A percentile compares a stretch with the other conserved stretches of the same genome.
Evolutionary conservation across 1,140 invertebrate species (phyloP).

Genomic region (Himalopsyche phryganea): DNA sequence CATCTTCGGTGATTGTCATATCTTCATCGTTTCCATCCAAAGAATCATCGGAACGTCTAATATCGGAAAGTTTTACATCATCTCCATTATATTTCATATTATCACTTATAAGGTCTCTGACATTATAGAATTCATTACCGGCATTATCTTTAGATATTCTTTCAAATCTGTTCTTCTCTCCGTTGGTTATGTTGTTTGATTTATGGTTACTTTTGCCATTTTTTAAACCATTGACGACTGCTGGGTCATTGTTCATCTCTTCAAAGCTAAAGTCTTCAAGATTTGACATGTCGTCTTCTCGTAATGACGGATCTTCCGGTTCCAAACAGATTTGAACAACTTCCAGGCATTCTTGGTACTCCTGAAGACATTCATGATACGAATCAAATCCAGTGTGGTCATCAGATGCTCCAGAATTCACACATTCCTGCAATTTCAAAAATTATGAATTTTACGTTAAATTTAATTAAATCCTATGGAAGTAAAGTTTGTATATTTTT

Average conservation of each 20-base stretch:
- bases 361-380: constrained; percentile 60
- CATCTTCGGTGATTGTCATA: constrained; percentile 53
- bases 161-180: constrained; percentile 33
- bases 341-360: constrained; percentile 59
- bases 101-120: constrained; percentile 29
- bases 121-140: constrained; percentile 29
- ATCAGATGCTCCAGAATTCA: constrained; percentile 53
- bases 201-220: constrained; percentile 24
- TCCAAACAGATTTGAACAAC: constrained; percentile 58
- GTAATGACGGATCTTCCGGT: constrained; percentile 49
- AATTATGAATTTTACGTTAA: no score
- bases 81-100: constrained; percentile 32
- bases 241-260: constrained; percentile 41
- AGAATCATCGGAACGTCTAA: constrained; percentile 45
- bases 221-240: constrained; percentile 16
- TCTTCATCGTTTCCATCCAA: constrained; percentile 49
- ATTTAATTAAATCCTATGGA: no score
- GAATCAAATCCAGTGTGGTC: constrained; percentile 59
- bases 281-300: constrained; percentile 49
- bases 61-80: constrained; percentile 17
- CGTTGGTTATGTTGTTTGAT: constrained; percentile 2
- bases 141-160: constrained; percentile 6
- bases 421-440: constrained; percentile 43
- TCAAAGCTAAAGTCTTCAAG: constrained; percentile 49
- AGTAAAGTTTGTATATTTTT: no score